Evolutionary conservation across 2,888 invertebrate species (phyloP), one percentile per base, ranked within the genome.

Genomic region (Osmoderma eremita): DNA sequence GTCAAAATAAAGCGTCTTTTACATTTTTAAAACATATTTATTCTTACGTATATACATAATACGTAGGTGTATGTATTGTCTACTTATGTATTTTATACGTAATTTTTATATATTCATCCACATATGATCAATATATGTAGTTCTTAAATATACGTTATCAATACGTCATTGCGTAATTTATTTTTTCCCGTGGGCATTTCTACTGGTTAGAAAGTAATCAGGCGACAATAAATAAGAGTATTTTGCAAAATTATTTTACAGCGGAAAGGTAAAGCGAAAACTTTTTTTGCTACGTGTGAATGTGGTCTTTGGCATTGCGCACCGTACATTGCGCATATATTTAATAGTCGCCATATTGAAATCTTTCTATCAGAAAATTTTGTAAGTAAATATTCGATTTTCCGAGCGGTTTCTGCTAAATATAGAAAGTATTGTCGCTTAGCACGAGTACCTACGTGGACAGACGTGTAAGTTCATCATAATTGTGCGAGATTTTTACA

Each of bases 281-380:
- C 17, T 64, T 54, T 65, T n/a, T 64, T 69, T 69, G 66, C 67
- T 65, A 65, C 63, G 63, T 68, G 66, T 67, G 66, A 63, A 67
- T 64, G 68, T 70, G 69, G 69, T 50, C 45, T 22, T 38, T 56
- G 20, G n/a, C 30, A 49, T 15, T 30, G 68, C 65, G 68, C 68
- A 63, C 10, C 64, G 73, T 74, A 78, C 77, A 75, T 71, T 75
- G 80, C 80, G 80, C 78, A 75, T 67, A 65, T 74, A 73, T 78
- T 76, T 71, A 65, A 71, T 73, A 80, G 82, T 82, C 81, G 83
- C 83, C 83, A 83, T 83, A 83, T 83, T 83, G 79, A 74, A 80
- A 80, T 80, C 81, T 80, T 81, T 80, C 81, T 80, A 81, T 80
- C 80, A 78, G 78, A 80, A 81, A 82, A 81, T 81, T 79, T 78